phyloP scores from a whole-genome alignment of 1,140 invertebrate genomes.

The Zaprionus vittiger region DNA sequence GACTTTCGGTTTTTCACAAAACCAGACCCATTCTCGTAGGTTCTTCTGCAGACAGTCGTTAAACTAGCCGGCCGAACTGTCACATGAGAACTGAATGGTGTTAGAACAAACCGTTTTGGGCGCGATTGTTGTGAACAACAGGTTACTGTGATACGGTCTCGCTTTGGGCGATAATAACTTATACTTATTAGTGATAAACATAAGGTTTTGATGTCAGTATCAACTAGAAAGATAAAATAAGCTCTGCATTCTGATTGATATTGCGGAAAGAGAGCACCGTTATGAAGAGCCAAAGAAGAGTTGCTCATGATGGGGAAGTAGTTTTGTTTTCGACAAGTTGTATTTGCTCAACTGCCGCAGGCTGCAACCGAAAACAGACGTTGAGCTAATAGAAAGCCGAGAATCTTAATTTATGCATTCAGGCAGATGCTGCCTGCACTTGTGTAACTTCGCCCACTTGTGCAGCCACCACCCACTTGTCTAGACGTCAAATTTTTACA shows the following conservation, averaged over 20 bases:
- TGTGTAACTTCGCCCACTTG: conserved; percentile 47
- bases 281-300: neutral
- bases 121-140: conserved; percentile 21
- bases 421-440: conserved; percentile 23
- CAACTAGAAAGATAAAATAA: neutral
- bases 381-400: conserved; percentile 26
- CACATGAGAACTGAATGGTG: conserved; percentile 35
- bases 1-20: conserved; percentile 69
- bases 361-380: neutral
- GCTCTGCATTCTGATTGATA: neutral
- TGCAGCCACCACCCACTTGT: conserved; percentile 59
- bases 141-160: neutral
- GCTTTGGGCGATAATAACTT: conserved; percentile 5
- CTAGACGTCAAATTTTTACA: conserved; percentile 62
- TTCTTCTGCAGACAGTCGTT: conserved; percentile 45
- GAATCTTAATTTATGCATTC: conserved; percentile 38
- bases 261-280: conserved; percentile 1
- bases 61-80: conserved; percentile 29
- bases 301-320: neutral
- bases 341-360: conserved; percentile 3
- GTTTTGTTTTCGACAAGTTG: conserved; percentile 4
- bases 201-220: conserved; percentile 1
- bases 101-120: conserved; percentile 49
- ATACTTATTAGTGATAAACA: conserved; percentile 19
- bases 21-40: conserved; percentile 35